phyloP scores from a whole-genome alignment of 2,888 invertebrate species.

The Monochamus alternatus region DNA sequence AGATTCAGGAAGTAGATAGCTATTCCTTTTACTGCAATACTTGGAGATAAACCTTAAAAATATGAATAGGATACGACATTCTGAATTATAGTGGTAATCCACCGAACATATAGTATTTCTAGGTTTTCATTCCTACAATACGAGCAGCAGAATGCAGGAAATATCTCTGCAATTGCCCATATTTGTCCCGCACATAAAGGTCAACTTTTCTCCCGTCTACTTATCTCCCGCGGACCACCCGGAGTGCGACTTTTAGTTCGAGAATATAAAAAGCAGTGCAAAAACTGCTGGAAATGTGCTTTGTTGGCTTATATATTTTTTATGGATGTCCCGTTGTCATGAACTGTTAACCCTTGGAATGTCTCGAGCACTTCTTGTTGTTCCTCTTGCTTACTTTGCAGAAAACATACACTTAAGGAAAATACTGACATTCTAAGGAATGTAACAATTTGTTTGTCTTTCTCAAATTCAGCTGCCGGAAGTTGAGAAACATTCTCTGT shows the following conservation, averaged over 20 bases:
- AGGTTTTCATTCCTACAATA: conserved; percentile 22
- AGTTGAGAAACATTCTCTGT: no score
- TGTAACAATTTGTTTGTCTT: no score
- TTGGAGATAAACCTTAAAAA: no score
- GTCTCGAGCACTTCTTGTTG: neutral
- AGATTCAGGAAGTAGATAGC: no score
- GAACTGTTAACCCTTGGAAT: neutral
- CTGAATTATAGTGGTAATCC: no score
- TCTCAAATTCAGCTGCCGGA: no score
- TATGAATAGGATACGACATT: no score
- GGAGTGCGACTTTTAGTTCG: conserved; percentile 24
- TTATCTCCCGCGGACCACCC: conserved; percentile 58
- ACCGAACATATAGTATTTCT: neutral
- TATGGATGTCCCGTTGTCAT: neutral
- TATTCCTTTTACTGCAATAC: no score
- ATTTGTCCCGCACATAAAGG: conserved; percentile 59
- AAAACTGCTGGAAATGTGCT: conserved; percentile 19
- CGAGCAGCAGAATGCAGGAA: conserved; percentile 46
- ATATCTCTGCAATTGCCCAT: conserved; percentile 59
- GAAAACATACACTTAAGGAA: neutral
- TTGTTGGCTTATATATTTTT: conserved; percentile 25
- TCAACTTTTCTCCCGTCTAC: conserved; percentile 53
- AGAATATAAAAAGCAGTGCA: conserved; percentile 21
- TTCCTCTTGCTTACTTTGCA: neutral
- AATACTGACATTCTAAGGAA: neutral